A percentile compares a stretch with the other conserved stretches of the same genome.
Conservation (phyloP, 2,888 invertebrate genomes). For the Cryptops parisi region DNA sequence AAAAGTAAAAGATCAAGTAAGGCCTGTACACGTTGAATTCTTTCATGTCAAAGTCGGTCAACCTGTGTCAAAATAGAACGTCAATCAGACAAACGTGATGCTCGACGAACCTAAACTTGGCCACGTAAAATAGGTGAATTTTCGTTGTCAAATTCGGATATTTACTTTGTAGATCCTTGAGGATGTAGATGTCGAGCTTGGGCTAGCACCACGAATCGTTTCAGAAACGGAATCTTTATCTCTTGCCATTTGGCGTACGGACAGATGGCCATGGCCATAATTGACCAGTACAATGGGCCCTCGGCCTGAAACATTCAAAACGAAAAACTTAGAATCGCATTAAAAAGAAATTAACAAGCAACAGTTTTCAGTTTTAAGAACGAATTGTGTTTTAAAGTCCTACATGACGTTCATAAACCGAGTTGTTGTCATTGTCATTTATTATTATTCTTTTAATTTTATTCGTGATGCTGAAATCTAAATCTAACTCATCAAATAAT, state of each 20-base stretch:
- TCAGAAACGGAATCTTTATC: constrained; percentile 52
- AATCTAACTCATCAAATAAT: too few relatives aligned
- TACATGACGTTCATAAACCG: too few relatives aligned
- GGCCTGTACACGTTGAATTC: constrained; percentile 72
- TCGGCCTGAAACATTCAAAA: constrained; percentile 43
- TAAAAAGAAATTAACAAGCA: too few relatives aligned
- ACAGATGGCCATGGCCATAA: constrained; percentile 63
- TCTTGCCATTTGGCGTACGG: constrained; percentile 62
- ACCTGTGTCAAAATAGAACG: constrained; percentile 21
- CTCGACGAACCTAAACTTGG: too few relatives aligned
- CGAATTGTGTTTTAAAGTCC: too few relatives aligned
- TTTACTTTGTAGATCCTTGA: constrained; percentile 35
- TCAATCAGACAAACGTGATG: too few relatives aligned
- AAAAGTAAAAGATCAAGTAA: constrained; percentile 66
- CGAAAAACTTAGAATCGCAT: neutral
- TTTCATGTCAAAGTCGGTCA: constrained; percentile 27
- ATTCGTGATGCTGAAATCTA: neutral
- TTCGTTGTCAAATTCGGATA: too few relatives aligned
- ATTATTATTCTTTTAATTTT: too few relatives aligned
- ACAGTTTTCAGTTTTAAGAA: too few relatives aligned
- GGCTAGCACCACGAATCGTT: constrained; percentile 57
- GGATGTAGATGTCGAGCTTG: constrained; percentile 57
- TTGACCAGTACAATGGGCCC: constrained; percentile 75
- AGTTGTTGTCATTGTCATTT: too few relatives aligned
- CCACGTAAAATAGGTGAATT: too few relatives aligned